These are phyloP conservation scores for Murina feae DNA, from an alignment of 2,113 vertebrate genomes.

Conservation along the genomic window DNA sequence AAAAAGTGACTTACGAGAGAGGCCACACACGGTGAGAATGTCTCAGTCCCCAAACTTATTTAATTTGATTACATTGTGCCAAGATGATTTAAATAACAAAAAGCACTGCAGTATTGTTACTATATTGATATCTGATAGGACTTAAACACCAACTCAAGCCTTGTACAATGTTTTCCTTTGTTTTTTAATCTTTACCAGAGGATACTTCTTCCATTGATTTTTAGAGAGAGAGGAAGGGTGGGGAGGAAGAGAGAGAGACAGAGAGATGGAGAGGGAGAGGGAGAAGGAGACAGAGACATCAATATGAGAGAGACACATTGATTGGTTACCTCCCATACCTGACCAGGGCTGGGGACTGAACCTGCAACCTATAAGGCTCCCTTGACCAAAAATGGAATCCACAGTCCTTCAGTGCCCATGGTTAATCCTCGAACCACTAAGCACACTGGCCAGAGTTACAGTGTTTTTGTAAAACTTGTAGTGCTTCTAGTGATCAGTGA, in stretches of 20 bases:
- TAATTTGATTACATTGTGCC: neutral
- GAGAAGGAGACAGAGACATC: too few species aligned
- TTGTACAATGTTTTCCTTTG: neutral
- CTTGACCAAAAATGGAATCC: neutral
- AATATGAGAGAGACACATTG: neutral
- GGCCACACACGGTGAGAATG: neutral
- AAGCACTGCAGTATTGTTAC: accelerated
- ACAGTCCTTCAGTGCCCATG: neutral
- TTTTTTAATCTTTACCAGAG: neutral
- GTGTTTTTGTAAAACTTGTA: neutral
- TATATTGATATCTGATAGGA: neutral
- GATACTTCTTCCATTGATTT: neutral
- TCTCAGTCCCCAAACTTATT: neutral
- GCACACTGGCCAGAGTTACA: neutral
- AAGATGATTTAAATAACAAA: neutral
- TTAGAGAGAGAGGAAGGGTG: neutral
- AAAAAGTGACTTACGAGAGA: neutral
- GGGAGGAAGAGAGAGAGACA: neutral
- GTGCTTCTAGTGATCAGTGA: neutral
- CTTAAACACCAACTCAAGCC: neutral
- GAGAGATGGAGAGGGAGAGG: too few species aligned
- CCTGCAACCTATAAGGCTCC: neutral
- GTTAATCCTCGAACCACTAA: neutral
- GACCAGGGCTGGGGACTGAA: neutral
- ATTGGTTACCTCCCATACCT: neutral